Evolutionary conservation across 2,797 vertebrate genomes (phyloP), one percentile per base, ranked within the genome.

Genomic region (Discoglossus pictus): DNA sequence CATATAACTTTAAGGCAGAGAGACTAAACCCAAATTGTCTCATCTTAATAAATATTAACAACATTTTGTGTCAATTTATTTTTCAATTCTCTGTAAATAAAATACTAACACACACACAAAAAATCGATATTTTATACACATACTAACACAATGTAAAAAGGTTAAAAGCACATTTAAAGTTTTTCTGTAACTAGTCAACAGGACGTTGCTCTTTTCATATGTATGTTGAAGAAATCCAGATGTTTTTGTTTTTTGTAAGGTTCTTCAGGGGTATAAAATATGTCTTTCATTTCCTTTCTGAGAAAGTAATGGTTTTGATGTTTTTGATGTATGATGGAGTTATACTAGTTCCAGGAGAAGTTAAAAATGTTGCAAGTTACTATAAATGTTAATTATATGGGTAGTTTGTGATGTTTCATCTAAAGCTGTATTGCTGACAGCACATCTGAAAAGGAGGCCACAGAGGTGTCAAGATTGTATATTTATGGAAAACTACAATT

Each of bases 191-290:
- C 17, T 34, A 55, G 25, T 65, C 51, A 65, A 56, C 43, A 58
- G 53, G 36, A 59, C 36, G 43, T 52, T 59, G 55, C 39, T 54
- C 25, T 34, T 12, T 61, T 68, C 53, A 39, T 31, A 23, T 31
- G 38, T 13, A 67, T 67, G 47, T 36, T 27, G 44, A 60, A 23
- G 40, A 60, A 68, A 31, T 68, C 56, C 56, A 68, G 56, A 61
- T 68, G 65, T 68, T 61, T 68, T 68, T 59, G 46, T 68, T 68
- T 67, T 68, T 68, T 61, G 65, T 43, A 52, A 59, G 44, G 39
- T 60, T 68, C 55, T 60, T 43, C 55, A 43, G 65, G 16, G 25
- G 46, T 60, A 68, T 68, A 61, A 61, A 60, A 42, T 68, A 68
- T 68, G 65, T 53, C 56, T 68, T 61, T 68, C 56, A 68, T 68